A percentile compares a stretch with the other conserved stretches of the same genome.
Evolutionary conservation across 30 jellyfish, hydroid and myxozoan genomes (phyloP).

Genomic region (Morbakka virulenta): DNA sequence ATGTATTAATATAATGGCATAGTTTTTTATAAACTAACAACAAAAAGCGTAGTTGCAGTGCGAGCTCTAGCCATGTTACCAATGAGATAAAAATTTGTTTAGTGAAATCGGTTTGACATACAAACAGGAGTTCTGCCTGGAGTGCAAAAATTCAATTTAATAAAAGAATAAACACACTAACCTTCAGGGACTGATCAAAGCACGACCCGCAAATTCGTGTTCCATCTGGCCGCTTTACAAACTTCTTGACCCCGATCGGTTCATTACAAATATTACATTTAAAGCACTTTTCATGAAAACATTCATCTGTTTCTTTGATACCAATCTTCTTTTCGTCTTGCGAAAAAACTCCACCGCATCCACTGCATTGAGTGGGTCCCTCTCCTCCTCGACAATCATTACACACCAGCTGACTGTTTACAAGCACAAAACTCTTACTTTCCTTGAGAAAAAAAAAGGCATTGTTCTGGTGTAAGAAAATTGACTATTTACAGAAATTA

Average conservation of each 20-base stretch:
- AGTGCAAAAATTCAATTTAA: neutral
- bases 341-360: slow-evolving; percentile 62
- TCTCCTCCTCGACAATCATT: slow-evolving; percentile 87
- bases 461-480: too few species aligned
- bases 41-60: neutral
- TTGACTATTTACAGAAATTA: too few species aligned
- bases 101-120: neutral
- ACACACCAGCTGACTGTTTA: slow-evolving; percentile 86
- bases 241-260: slow-evolving; percentile 91
- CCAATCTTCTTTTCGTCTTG: slow-evolving; percentile 92
- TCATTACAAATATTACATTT: slow-evolving; percentile 72
- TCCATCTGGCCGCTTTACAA: slow-evolving; percentile 85
- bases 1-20: too few species aligned
- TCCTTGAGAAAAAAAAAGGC: slow-evolving; percentile 38
- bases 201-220: slow-evolving; percentile 81
- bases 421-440: slow-evolving; percentile 81
- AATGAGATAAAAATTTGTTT: neutral
- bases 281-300: slow-evolving; percentile 88
- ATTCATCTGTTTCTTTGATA: slow-evolving; percentile 69
- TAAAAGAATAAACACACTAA: neutral
- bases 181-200: slow-evolving; percentile 76
- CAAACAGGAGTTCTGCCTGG: neutral
- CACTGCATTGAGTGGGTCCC: slow-evolving; percentile 78
- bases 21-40: too few species aligned
- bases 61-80: too few species aligned